Evolutionary conservation across 53 echinoderm and acorn worm species (phyloP), one percentile per base, ranked within the genome.

Genomic region (Temnopleurus reevesii): DNA sequence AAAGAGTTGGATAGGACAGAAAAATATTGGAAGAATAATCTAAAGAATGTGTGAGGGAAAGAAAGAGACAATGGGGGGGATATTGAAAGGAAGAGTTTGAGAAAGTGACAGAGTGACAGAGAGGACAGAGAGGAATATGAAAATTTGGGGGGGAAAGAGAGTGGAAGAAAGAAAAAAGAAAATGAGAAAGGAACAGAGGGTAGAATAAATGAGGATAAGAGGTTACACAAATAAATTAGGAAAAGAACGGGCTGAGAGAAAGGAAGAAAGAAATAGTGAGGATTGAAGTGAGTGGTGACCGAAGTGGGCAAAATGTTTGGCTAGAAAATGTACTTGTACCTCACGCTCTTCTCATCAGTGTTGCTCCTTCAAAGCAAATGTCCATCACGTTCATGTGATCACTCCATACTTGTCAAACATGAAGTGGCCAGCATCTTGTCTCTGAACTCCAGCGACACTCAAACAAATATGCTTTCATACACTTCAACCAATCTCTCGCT

Each of bases 381-480:
- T 71, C 71, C 21, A 71, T 71, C 71, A 21, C 41, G 38, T 71
- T 41, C 41, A 5, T 6, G 10, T 7, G 71, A 41, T n/a, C 41
- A 41, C 71, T 71, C 71, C 9, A 29, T 63, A 63, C 5, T 41
- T 71, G 43, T 71, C 36, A 71, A 41, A 41, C 41, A 38, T 19
- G 8, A 71, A 71, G 71, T 71, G 41, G 19, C 71, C 10, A n/a
- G 71, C 71, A 43, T 71, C 38, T 36, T 8, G 36, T 27, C 43
- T 71, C 63, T 17, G 15, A 31, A 34, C 63, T 34, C 12, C 34
- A 30, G 4, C 18, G 15, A 34, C 63, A 5, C 5, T 58, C 58
- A n/a, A 31, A 63, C 33, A 71, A 71, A 71, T 71, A 41, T 71
- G 21, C 36, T 71, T 71, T 71, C n/a, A 23, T 71, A n/a, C 41